Evolutionary conservation across 2,113 vertebrate species (phyloP).

Genomic region (Okapia johnstoni): DNA sequence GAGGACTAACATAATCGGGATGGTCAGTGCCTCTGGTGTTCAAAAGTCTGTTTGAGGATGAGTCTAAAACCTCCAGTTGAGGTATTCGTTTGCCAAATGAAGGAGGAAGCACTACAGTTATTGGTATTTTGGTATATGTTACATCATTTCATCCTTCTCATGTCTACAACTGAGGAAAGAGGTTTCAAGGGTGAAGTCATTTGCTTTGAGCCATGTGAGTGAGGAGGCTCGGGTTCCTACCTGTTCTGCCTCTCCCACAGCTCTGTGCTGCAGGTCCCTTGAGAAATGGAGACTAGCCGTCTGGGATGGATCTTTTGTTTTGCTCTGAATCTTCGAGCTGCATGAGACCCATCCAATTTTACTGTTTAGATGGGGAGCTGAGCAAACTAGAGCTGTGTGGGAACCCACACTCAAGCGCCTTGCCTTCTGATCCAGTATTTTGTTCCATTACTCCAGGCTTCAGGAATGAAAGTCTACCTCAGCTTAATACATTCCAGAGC

Average conservation of each 20-base stretch:
- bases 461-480: slow-evolving; percentile 40
- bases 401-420: background rate
- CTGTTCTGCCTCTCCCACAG: background rate
- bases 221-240: background rate
- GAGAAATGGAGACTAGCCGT: background rate
- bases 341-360: background rate
- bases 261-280: background rate
- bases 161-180: background rate
- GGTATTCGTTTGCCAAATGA: background rate
- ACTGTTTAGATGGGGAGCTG: background rate
- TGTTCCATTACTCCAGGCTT: slow-evolving; percentile 42
- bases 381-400: background rate
- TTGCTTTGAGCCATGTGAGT: background rate
- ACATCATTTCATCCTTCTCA: background rate
- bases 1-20: background rate
- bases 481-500: slow-evolving; percentile 29
- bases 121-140: background rate
- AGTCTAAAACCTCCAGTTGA: background rate
- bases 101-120: background rate
- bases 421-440: background rate
- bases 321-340: background rate
- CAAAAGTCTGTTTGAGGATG: background rate
- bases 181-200: background rate
- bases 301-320: background rate
- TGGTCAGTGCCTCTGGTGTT: background rate